Percentiles rank a stretch among this genome's conserved stretches.
Evolutionary conservation across 2,888 invertebrate species (phyloP).

Genomic region (Thereva unica): DNA sequence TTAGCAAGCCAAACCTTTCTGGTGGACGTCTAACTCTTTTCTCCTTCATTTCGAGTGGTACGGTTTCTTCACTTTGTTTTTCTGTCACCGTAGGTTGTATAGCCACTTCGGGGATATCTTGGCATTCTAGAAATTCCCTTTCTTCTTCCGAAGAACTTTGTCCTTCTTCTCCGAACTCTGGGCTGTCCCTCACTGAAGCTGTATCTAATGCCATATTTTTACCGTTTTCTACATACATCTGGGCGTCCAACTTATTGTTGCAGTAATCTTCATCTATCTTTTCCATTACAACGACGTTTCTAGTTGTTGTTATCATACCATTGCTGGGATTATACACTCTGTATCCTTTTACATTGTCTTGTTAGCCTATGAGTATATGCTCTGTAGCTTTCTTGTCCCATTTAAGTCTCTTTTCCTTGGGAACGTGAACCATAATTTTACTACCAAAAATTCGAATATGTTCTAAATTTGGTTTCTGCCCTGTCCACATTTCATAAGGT

Average conservation of each 20-base stretch:
- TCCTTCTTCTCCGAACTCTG: too few relatives aligned
- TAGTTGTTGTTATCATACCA: background rate
- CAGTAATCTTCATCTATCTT: too few relatives aligned
- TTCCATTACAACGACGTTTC: constrained; percentile 1
- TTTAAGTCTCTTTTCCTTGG: constrained; percentile 48
- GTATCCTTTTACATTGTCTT: constrained; percentile 6
- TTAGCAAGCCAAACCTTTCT: background rate
- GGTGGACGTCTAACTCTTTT: too few relatives aligned
- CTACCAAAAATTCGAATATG: constrained; percentile 52
- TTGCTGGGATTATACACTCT: background rate
- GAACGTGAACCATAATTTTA: constrained; percentile 48
- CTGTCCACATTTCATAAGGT: constrained; percentile 47
- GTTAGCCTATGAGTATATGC: constrained; percentile 5
- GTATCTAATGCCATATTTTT: background rate
- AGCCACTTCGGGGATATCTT: too few relatives aligned
- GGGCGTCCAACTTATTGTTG: constrained; percentile 1
- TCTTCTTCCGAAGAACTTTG: too few relatives aligned
- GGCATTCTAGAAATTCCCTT: too few relatives aligned
- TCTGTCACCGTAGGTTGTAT: too few relatives aligned
- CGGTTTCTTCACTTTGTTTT: too few relatives aligned
- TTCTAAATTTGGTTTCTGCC: constrained; percentile 47
- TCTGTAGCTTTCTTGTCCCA: constrained; percentile 35
- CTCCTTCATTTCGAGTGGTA: too few relatives aligned
- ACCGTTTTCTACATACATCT: background rate
- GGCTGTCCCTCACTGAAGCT: background rate